Base-by-base conservation (phyloP, 2,113 vertebrate species). In the Aphelocoma coerulescens region DNA sequence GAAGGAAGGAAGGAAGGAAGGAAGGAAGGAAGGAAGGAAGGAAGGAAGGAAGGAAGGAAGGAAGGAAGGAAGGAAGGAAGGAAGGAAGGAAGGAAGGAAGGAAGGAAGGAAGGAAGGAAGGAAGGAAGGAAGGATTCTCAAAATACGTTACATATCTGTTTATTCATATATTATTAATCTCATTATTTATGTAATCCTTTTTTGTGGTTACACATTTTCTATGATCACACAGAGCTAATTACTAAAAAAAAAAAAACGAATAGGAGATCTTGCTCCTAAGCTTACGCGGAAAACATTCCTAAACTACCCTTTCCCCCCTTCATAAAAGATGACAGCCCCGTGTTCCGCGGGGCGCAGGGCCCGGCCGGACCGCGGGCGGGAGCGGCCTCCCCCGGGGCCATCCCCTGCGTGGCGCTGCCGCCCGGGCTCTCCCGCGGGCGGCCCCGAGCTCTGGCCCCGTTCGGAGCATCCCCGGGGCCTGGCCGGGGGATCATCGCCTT, bases 311-410 rank as follows among this genome's bases (percentile, higher is more conserved):
- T 85, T 39, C 4, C 3, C 24, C 24, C 14, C 39, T 13, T 7
- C 1, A 0, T 24, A 3, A 49, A 61, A 30, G 17, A 7, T 4
- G 1, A 7, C 13, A 28, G 8, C 11, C 20, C 33, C 11, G 8
- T 22, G 33, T n/a, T 33, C 27, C 4, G 2, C 12, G 13, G 16
- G 10, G 7, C 11, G 3, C 37, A 11, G 55, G 35, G 18, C n/a
- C 35, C 26, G 32, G 11, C 33, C 26, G 14, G 33, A 22, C 8
- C 3, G 23, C 48, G 13, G 77, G 8, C 5, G 5, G 46, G 32
- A 63, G 27, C 4, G 4, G 58, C 23, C 11, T 55, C 44, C 32
- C 9, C 52, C 4, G 5, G 21, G n/a, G 6, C 2, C 7, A 9
- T 43, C 10, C 26, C 46, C 33, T 7, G 11, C 5, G 3, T 26